phyloP scores from a whole-genome alignment of 2,113 vertebrate genomes.

The Butorides virescens region DNA sequence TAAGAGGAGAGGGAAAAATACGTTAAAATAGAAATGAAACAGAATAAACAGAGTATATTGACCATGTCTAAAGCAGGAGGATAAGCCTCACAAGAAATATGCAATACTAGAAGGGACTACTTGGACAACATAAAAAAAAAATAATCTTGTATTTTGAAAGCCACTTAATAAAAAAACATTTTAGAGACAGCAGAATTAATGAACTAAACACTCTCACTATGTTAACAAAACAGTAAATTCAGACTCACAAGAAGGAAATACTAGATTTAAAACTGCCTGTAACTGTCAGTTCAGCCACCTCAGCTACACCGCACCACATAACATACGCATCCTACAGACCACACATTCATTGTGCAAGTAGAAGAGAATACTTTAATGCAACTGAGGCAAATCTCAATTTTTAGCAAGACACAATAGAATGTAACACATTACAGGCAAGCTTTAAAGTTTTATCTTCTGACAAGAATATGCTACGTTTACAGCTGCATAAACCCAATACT shows the following conservation, averaged over 20 bases:
- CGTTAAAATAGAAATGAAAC: background rate
- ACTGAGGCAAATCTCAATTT: background rate
- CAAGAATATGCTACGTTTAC: background rate
- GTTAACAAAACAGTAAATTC: background rate
- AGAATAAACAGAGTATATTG: background rate
- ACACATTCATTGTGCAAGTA: accelerated
- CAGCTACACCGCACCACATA: accelerated
- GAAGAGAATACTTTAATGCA: background rate
- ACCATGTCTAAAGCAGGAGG: background rate
- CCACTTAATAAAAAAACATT: background rate
- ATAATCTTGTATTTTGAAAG: background rate
- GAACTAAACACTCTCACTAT: background rate
- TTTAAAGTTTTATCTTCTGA: background rate
- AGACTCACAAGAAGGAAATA: background rate
- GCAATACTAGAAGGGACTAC: background rate
- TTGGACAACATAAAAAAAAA: background rate
- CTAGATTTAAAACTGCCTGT: background rate
- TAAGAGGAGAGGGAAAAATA: background rate
- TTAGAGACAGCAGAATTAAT: background rate
- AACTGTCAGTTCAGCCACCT: background rate
- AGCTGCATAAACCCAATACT: background rate
- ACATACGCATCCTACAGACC: background rate
- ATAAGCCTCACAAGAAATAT: background rate
- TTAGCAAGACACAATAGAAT: background rate
- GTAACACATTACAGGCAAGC: background rate